Base-by-base conservation (phyloP, 2,113 vertebrate genomes). In the Eclectus roratus region DNA sequence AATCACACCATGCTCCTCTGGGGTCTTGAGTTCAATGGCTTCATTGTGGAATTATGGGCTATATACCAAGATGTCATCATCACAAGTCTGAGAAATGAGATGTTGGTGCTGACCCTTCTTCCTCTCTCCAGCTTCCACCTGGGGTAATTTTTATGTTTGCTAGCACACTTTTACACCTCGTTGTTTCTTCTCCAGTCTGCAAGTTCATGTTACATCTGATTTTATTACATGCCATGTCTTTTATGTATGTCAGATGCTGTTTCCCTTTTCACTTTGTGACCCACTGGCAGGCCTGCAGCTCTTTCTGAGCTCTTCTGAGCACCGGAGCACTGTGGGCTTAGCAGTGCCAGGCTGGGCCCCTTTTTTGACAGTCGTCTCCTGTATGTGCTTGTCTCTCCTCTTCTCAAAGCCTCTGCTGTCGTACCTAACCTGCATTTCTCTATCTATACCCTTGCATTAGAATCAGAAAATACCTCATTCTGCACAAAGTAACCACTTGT, bases 321-420 rank as follows among this genome's bases (percentile, higher is more conserved):
- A 24, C 14, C 0, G 0, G 10, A 73, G 18, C 19, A 6, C 9
- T 74, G 37, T 23, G 23, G n/a, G 8, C 8, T 76, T 46, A 55
- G 14, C 6, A 6, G 14, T 68, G 8, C 43, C 1, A 3, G 9
- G 4, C 24, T 65, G 24, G 9, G 16, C 8, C 10, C 13, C 17
- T 15, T 53, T 66, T 66, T 52, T 78, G 39, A 10, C 21, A 44
- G 21, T 60, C 16, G 8, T 60, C 27, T 7, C 8, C 1, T 35
- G 20, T 41, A 10, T 76, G 35, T 80, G 20, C 37, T 87, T 7
- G 0, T 65, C 44, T 41, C 16, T 86, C 44, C 50, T 19, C 55
- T 53, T 87, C 33, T 70, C n/a, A 80, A 66, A 80, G 43, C 7
- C 7, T 70, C 46, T 41, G 31, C 41, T 66, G 4, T 52, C 5